Percentiles rank a stretch among this genome's conserved stretches.
These are phyloP conservation scores for Cantharis nigra DNA, from an alignment of 2,888 invertebrate genomes.

Conservation along the genomic window DNA sequence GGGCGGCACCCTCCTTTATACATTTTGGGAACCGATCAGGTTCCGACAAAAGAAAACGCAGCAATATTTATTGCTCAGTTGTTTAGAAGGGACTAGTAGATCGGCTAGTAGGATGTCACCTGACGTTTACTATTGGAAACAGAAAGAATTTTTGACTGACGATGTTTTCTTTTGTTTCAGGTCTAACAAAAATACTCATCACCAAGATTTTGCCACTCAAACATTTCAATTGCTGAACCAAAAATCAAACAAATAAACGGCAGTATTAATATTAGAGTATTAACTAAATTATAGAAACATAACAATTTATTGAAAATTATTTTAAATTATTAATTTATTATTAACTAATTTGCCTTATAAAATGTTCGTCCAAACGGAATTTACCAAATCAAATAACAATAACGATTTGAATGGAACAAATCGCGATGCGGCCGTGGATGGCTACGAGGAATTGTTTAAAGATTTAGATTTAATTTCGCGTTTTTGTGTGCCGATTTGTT, in stretches of 20 bases:
- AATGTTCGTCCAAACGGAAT: conserved; percentile 53
- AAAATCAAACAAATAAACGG: conserved; percentile 22
- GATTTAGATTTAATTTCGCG: conserved; percentile 59
- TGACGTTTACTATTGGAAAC: no score
- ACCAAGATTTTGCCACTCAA: background rate
- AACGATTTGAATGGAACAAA: conserved; percentile 44
- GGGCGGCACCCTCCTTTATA: no score
- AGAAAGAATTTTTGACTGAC: background rate
- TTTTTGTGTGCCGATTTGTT: conserved; percentile 60
- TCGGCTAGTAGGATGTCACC: no score
- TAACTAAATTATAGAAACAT: conserved; percentile 23
- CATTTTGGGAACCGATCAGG: no score
- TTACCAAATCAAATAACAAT: conserved; percentile 50
- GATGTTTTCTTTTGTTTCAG: conserved; percentile 15
- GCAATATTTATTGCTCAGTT: no score
- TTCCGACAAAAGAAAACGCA: no score
- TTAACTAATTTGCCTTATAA: conserved; percentile 37
- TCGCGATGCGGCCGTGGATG: conserved; percentile 34
- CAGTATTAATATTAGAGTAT: conserved; percentile 47
- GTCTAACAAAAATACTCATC: conserved; percentile 8
- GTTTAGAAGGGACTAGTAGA: no score
- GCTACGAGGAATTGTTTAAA: conserved; percentile 45
- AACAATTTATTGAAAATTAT: conserved; percentile 1
- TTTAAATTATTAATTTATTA: conserved; percentile 10
- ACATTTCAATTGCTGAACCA: conserved; percentile 14